Evolutionary conservation across 2,797 vertebrate species (phyloP), one percentile per base, ranked within the genome.

Genomic region (Etheostoma perlongum): DNA sequence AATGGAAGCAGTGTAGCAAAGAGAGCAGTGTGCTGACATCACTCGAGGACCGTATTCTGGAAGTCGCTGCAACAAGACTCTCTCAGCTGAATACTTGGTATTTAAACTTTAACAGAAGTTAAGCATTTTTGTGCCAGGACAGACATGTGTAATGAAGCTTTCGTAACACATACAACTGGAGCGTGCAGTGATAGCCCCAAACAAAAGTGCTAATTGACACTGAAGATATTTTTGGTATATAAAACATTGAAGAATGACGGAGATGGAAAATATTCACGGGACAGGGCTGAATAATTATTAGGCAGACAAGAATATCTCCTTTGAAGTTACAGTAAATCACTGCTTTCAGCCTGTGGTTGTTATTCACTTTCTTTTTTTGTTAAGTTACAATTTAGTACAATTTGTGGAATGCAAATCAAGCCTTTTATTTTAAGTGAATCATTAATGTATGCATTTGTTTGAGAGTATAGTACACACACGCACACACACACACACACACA

Each of bases 161-260:
- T 76, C 44, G 74, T 73, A 88, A 90, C 81, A 48, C n/a, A 54
- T 86, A 74, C 76, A 90, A 86, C 59, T 91, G 82, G 64, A 87
- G 85, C 82, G 57, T 88, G 86, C 81, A 84, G 53, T 44, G 66
- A 83, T 84, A 46, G 83, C 80, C 67, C 72, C 72, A 68, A 81
- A 81, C 79, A 73, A 69, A 72, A 74, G 79, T 30, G 74, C 76
- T 88, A 86, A 89, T 88, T 92, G 82, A 85, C n/a, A 71, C 68
- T 63, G 62, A 75, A 58, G 78, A 88, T 82, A 82, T 89, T 81
- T 88, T 88, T 81, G 63, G 51, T 59, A 62, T 75, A 27, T 58
- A 66, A 79, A 61, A 62, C 42, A 72, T 52, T 76, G 62, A 65
- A 59, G 46, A 55, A 65, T 59, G 72, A 49, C 42, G 48, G 55